Conservation (phyloP, 1,140 invertebrate genomes). For the Homalodisca vitripennis region DNA sequence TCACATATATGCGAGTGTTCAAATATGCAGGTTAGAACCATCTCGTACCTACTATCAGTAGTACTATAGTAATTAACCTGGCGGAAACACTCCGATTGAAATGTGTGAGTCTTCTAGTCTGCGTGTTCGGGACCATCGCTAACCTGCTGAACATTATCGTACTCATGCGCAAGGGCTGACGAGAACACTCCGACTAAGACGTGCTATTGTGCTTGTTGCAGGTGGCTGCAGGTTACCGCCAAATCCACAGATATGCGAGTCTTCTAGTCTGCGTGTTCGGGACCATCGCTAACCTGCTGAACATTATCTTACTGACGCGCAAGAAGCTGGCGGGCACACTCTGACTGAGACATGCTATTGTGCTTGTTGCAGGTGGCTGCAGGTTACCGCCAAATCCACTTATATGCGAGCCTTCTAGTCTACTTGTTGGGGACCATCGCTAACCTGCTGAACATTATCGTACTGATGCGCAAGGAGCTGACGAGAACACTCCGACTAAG, state of each 20-base stretch:
- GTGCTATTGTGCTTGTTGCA: no score
- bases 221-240: constrained; percentile 31
- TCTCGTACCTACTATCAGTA: constrained; percentile 89
- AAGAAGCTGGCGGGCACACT: no score
- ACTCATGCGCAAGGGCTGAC: constrained; percentile 76
- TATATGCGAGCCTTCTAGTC: constrained; percentile 69
- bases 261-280: constrained; percentile 82
- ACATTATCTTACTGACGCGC: constrained; percentile 84
- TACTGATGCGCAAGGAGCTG: constrained; percentile 81
- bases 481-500: no score
- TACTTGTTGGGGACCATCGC: constrained; percentile 86
- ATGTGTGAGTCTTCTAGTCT: constrained; percentile 71
- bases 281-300: constrained; percentile 84
- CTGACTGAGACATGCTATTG: no score
- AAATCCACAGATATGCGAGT: constrained; percentile 62
- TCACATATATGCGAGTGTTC: constrained; percentile 62
- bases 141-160: constrained; percentile 89
- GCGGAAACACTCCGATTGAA: constrained; percentile 68
- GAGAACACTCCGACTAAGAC: no score
- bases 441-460: constrained; percentile 87
- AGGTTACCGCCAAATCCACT: constrained; percentile 47
- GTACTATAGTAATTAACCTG: constrained; percentile 84
- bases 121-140: constrained; percentile 84
- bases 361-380: constrained; percentile 22
- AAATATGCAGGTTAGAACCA: constrained; percentile 84